Evolutionary conservation across 2,797 vertebrate genomes (phyloP).

Genomic region (Psittacula derbiana): DNA sequence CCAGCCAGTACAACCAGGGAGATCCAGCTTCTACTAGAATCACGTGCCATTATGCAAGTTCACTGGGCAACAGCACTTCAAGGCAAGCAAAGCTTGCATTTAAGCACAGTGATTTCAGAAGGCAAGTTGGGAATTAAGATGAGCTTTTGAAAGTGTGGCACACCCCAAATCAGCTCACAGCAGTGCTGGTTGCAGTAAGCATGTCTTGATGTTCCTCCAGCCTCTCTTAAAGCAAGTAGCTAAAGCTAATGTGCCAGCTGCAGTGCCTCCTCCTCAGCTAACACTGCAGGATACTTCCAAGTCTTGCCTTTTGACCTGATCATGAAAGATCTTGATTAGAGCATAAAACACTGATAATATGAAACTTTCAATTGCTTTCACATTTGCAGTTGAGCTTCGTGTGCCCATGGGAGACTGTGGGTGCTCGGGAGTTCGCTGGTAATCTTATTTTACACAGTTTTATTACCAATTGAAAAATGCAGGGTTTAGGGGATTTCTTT

Average conservation of each 20-base stretch:
- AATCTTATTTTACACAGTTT: neutral
- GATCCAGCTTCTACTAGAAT: neutral
- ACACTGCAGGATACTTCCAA: neutral
- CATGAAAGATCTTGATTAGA: slow-evolving; percentile 30
- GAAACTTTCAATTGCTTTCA: slow-evolving; percentile 14
- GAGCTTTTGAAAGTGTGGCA: neutral
- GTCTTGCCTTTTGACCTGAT: slow-evolving; percentile 53
- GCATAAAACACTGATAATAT: neutral
- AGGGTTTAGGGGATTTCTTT: neutral
- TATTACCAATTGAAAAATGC: slow-evolving; percentile 2
- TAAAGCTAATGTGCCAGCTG: slow-evolving; percentile 12
- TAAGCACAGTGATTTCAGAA: neutral
- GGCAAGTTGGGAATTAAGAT: neutral
- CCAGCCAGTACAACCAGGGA: neutral
- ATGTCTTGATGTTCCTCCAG: neutral
- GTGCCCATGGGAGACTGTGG: neutral
- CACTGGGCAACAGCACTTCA: neutral
- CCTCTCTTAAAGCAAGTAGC: neutral
- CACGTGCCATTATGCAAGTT: neutral
- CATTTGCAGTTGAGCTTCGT: neutral
- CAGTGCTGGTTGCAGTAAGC: neutral
- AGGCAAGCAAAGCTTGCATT: slow-evolving; percentile 1
- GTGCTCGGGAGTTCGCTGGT: neutral
- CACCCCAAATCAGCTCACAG: neutral
- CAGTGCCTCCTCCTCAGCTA: slow-evolving; percentile 14